phyloP scores from a whole-genome alignment of 2,113 vertebrate species.

The Podarcis raffonei region DNA sequence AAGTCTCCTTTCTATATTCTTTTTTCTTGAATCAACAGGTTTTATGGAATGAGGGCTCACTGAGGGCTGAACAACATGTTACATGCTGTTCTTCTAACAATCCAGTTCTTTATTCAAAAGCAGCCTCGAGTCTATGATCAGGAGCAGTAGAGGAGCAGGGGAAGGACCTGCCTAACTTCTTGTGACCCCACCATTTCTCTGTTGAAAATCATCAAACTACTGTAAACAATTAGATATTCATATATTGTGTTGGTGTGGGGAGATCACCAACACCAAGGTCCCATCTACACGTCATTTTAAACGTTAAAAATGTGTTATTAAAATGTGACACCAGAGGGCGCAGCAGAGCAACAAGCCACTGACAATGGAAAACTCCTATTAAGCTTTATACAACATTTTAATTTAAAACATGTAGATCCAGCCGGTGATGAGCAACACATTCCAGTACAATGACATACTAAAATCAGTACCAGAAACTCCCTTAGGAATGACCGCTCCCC shows the following conservation, averaged over 20 bases:
- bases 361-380: too few relatives aligned
- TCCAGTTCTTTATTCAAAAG: neutral
- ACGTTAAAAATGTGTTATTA: too few relatives aligned
- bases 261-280: too few relatives aligned
- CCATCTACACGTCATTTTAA: too few relatives aligned
- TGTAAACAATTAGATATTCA: neutral
- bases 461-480: neutral
- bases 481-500: neutral
- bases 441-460: neutral
- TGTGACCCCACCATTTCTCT: neutral
- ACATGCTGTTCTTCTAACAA: neutral
- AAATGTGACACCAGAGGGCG: too few relatives aligned
- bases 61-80: neutral
- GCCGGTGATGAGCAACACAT: neutral
- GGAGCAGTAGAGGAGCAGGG: neutral
- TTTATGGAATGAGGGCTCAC: neutral
- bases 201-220: neutral
- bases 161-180: neutral
- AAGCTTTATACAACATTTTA: too few relatives aligned
- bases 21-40: too few relatives aligned
- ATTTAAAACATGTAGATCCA: neutral
- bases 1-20: too few relatives aligned
- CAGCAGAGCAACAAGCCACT: too few relatives aligned
- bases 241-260: too few relatives aligned
- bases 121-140: neutral